phyloP scores from a whole-genome alignment of 2,888 invertebrate genomes.

The Hydriomena furcata region DNA sequence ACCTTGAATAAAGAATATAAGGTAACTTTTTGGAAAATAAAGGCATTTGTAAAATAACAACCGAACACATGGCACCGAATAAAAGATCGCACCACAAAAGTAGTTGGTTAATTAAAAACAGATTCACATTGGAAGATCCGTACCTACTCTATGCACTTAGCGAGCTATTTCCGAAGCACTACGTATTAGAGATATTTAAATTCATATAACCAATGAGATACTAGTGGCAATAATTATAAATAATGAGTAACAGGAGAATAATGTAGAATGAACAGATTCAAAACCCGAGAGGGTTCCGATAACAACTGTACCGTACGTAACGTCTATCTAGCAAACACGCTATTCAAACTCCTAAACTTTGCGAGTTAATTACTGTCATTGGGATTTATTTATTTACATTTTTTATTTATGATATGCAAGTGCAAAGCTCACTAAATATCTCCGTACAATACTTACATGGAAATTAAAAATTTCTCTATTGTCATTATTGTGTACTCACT shows the following conservation, averaged over 20 bases:
- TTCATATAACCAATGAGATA: conserved; percentile 37
- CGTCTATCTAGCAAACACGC: conserved; percentile 37
- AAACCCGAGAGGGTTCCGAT: conserved; percentile 27
- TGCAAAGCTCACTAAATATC: conserved; percentile 83
- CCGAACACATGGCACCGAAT: conserved; percentile 78
- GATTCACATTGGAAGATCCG: conserved; percentile 41
- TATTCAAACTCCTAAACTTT: conserved; percentile 38
- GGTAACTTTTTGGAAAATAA: conserved; percentile 70
- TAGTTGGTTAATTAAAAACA: conserved; percentile 51
- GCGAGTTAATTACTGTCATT: conserved; percentile 55
- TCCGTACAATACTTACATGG: conserved; percentile 50
- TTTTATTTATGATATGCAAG: conserved; percentile 78
- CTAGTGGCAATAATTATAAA: conserved; percentile 32
- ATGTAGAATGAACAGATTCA: conserved; percentile 13
- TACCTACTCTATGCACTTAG: conserved; percentile 36
- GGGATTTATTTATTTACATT: conserved; percentile 70
- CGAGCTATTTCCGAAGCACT: conserved; percentile 36
- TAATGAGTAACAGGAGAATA: conserved; percentile 30
- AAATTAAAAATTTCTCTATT: conserved; percentile 53
- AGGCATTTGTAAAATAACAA: conserved; percentile 72
- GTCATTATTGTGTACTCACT: conserved; percentile 65
- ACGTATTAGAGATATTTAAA: conserved; percentile 32
- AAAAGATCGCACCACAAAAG: conserved; percentile 65
- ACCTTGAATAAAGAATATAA: conserved; percentile 51
- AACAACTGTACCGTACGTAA: conserved; percentile 28